Evolutionary conservation across 2,113 vertebrate genomes (phyloP).

Genomic region (Microtus richardsoni): DNA sequence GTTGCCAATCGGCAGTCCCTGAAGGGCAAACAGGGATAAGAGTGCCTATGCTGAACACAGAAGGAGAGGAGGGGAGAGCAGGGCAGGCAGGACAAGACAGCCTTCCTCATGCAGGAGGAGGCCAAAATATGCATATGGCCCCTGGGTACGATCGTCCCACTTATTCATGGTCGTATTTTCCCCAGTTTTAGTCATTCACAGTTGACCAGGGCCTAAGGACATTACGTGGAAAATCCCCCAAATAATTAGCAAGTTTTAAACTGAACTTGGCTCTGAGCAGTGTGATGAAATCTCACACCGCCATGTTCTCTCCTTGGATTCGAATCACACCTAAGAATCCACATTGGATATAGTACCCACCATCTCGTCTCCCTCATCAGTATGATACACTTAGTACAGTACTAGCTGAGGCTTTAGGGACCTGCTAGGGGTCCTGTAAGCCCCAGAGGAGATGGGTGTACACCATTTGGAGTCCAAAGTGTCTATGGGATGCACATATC

Average conservation of each 20-base stretch:
- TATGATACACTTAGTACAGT: not conserved
- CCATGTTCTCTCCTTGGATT: not conserved
- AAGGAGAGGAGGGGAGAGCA: not conserved
- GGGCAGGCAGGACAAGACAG: not conserved
- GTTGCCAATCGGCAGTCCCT: not conserved
- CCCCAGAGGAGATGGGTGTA: not conserved
- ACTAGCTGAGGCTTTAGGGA: not conserved
- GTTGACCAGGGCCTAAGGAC: not conserved
- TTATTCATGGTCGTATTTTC: not conserved
- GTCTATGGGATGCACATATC: too few species aligned
- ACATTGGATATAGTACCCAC: not conserved
- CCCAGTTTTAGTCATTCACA: not conserved
- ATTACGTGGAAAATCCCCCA: not conserved
- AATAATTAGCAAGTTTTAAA: not conserved
- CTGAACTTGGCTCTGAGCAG: not conserved
- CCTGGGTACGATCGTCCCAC: fast-evolving
- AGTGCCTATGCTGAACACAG: too few species aligned
- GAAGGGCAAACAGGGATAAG: not conserved
- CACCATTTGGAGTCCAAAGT: slow-evolving; percentile 49
- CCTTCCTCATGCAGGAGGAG: not conserved
- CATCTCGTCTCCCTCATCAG: not conserved
- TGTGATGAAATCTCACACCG: not conserved
- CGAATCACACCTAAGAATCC: not conserved
- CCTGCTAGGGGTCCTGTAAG: too few species aligned
- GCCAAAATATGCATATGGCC: not conserved